phyloP scores from a whole-genome alignment of 2,888 invertebrate species.

The Apotomis turbidana region DNA sequence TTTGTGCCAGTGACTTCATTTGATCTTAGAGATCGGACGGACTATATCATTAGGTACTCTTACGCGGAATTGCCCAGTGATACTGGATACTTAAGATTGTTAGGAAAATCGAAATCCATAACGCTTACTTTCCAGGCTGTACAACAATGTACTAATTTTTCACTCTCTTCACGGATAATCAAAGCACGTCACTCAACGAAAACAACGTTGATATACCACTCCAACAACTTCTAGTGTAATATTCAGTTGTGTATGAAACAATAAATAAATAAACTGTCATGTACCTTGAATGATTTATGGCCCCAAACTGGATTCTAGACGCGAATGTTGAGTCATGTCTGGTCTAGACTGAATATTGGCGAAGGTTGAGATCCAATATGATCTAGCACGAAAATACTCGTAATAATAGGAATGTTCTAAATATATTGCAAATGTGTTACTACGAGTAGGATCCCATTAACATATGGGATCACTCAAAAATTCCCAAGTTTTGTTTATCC shows the following conservation, averaged over 20 bases:
- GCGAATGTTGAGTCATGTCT: background rate
- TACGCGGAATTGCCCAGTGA: no score
- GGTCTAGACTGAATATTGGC: constrained; percentile 3
- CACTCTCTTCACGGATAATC: no score
- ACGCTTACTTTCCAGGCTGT: no score
- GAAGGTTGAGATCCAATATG: background rate
- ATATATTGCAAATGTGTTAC: background rate
- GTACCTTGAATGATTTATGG: background rate
- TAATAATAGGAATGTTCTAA: background rate
- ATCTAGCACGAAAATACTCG: background rate
- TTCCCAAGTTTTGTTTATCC: no score
- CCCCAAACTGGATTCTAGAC: background rate
- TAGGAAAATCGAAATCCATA: no score
- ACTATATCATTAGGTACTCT: no score
- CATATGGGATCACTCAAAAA: no score
- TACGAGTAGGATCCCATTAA: no score
- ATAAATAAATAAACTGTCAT: background rate
- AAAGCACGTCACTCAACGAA: background rate
- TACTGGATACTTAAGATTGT: no score
- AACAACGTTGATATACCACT: background rate
- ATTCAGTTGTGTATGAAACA: background rate
- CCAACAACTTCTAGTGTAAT: background rate
- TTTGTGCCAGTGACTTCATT: no score
- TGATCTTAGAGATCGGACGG: no score
- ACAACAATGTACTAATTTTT: no score